Conservation (phyloP, 2,797 vertebrate species). For the Lutjanus argentimaculatus region DNA sequence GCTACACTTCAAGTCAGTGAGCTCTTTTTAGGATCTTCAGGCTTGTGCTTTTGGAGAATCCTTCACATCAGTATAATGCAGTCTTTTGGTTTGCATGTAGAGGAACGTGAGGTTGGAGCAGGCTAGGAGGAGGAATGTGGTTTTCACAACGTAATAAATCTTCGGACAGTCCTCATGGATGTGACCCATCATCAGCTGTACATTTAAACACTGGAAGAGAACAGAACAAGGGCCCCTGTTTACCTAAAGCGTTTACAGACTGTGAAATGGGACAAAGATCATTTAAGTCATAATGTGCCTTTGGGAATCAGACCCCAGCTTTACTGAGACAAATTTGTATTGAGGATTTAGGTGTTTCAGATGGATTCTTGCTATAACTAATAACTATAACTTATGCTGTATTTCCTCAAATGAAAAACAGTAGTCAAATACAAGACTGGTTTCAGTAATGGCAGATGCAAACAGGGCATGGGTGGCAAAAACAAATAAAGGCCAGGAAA, state of each 20-base stretch:
- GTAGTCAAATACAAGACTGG: too few relatives aligned
- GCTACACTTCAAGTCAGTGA: background rate
- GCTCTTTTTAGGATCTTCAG: background rate
- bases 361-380: too few relatives aligned
- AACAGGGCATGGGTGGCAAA: too few relatives aligned
- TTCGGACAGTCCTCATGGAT: background rate
- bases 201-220: background rate
- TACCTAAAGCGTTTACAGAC: background rate
- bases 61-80: background rate
- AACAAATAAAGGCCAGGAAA: too few relatives aligned
- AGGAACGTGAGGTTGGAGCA: background rate
- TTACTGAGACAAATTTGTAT: background rate
- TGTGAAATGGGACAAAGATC: background rate
- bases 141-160: background rate
- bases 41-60: background rate
- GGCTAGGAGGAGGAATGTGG: background rate
- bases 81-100: background rate
- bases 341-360: too few relatives aligned
- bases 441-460: too few relatives aligned
- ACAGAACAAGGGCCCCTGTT: background rate
- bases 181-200: background rate
- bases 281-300: background rate
- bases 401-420: too few relatives aligned
- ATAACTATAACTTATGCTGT: too few relatives aligned
- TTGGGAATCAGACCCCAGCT: background rate